phyloP scores from a whole-genome alignment of 2,797 vertebrate genomes.

The Miichthys miiuy region DNA sequence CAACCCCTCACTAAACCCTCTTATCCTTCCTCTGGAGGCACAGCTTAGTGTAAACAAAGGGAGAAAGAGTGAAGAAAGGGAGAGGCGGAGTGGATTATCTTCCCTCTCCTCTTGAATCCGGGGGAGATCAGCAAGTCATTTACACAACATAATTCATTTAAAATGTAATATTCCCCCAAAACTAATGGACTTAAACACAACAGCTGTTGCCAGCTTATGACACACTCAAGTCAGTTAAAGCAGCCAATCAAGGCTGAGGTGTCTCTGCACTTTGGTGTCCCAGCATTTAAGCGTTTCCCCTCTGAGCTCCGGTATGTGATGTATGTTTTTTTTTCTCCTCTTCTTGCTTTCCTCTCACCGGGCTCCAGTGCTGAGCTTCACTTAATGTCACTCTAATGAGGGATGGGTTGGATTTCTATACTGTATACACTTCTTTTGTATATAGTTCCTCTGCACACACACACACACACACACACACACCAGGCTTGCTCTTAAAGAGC shows the following conservation, averaged over 20 bases:
- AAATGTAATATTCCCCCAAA: constrained; percentile 77
- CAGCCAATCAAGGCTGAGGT: constrained; percentile 41
- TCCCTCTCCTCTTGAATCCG: constrained; percentile 74
- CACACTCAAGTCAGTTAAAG: constrained; percentile 56
- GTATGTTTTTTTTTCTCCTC: constrained; percentile 18
- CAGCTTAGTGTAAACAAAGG: constrained; percentile 84
- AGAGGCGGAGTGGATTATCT: constrained; percentile 81
- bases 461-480: neutral
- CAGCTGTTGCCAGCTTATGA: constrained; percentile 70
- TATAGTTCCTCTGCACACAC: neutral
- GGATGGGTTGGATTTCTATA: constrained; percentile 7
- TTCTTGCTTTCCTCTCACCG: constrained; percentile 12
- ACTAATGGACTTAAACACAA: constrained; percentile 76
- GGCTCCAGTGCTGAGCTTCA: constrained; percentile 20
- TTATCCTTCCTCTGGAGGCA: constrained; percentile 81
- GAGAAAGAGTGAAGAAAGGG: constrained; percentile 66
- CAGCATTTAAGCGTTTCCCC: constrained; percentile 18
- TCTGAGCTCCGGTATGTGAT: neutral
- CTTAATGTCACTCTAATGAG: constrained; percentile 39
- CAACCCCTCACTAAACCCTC: constrained; percentile 76
- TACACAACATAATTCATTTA: constrained; percentile 79
- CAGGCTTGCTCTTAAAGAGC: constrained; percentile 3
- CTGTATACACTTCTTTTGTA: neutral
- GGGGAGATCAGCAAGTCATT: constrained; percentile 81
- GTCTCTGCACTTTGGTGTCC: constrained; percentile 39